Evolutionary conservation across 1,140 invertebrate species (phyloP).

Genomic region (Grapholita molesta): DNA sequence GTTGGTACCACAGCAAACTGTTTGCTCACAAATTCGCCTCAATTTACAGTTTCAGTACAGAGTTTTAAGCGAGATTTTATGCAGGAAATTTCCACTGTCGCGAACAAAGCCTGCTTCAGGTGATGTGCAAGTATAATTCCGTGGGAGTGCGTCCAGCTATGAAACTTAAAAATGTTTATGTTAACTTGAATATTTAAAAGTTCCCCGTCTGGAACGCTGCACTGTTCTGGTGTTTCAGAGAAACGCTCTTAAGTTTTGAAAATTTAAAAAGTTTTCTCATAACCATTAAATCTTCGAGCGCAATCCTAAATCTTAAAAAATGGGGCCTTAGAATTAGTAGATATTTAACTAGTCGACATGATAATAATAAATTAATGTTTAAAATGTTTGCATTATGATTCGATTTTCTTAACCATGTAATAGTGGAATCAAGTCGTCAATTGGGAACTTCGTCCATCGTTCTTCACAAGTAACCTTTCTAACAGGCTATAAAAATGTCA

Average conservation of each 20-base stretch:
- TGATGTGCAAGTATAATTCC: constrained; percentile 17
- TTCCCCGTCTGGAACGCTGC: not conserved
- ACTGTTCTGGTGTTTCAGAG: not conserved
- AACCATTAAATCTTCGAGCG: not conserved
- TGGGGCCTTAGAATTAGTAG: not conserved
- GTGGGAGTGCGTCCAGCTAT: not conserved
- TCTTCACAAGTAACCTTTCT: too few relatives aligned
- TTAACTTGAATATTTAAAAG: constrained; percentile 16
- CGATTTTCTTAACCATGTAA: too few relatives aligned
- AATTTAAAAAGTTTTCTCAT: constrained; percentile 9
- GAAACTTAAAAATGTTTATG: constrained; percentile 10
- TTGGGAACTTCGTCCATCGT: too few relatives aligned
- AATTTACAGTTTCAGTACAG: not conserved
- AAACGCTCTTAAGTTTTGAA: not conserved
- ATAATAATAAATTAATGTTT: not conserved
- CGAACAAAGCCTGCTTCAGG: not conserved
- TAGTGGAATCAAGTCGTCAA: too few relatives aligned
- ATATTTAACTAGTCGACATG: too few relatives aligned
- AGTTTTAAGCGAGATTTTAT: not conserved
- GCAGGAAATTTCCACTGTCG: not conserved
- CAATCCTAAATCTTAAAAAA: not conserved
- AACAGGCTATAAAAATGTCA: too few relatives aligned
- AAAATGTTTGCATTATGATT: too few relatives aligned
- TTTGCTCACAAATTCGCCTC: not conserved
- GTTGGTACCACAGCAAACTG: not conserved